Evolutionary conservation across 1,140 invertebrate species (phyloP), one percentile per base, ranked within the genome.

Genomic region (Cotesia chilonis): DNA sequence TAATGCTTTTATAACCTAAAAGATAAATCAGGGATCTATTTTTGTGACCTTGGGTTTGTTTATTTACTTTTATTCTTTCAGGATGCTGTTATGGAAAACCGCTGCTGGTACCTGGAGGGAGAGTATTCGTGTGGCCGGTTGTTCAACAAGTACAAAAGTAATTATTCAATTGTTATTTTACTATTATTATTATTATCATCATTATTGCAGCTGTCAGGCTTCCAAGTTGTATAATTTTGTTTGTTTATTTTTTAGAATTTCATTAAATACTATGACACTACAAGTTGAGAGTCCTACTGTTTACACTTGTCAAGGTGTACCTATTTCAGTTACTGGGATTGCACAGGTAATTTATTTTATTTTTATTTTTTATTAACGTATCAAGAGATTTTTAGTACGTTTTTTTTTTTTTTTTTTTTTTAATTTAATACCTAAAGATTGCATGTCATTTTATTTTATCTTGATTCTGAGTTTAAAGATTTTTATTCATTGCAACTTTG

Each of bases 301-400:
- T 0, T 98, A 99, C 84, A 98, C 97, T 35, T 95, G 94, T 81
- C 95, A 97, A 87, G 97, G 97, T 68, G 97, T 99, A 38, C 95
- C 97, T 12, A 97, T 99, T 84, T 97, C 96, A 51, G 96, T 99
- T 9, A 98, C 96, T 51, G 97, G 97, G 75, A 97, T 98, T 81
- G 97, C 97, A 64, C 97, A 98, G 91, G 94, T 96, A 90, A 77
- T 70, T 51, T 17, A 9, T 55, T 69, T 65, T 41, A 38, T 10
- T 17, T 17, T 41, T 2, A 47, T 35, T 28, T 59, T 6, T 52
- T 37, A 59, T 68, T 47, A 6, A 9, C 10, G 28, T 28, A 28
- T 28, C 28, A 28, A 3, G 28, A 28, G 1, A 28, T 28, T 28
- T 28, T 28, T 28, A 28, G 28, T 28, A 28, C 28, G 28, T 28